Base-by-base conservation (phyloP, 2,888 invertebrate species). In the Scaptomyza polygonia region DNA sequence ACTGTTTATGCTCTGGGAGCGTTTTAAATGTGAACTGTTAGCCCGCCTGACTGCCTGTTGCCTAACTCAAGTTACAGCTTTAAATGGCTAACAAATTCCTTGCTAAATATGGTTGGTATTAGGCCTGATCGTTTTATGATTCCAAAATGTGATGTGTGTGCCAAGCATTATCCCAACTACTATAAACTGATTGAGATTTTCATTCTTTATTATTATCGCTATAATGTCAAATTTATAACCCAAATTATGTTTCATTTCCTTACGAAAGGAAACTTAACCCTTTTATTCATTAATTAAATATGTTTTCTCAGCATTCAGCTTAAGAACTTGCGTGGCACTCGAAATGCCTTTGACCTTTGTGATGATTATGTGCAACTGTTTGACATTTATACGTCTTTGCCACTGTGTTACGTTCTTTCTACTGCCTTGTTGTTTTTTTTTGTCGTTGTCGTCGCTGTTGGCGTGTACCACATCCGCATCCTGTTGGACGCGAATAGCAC, bases 1-100 rank as follows among this genome's bases (percentile, higher is more conserved):
- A 81, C 79, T 74, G 74, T 83, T 81, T 81, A 81, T 80, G 79
- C 82, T 79, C 79, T 82, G 79, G 74, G 80, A 79, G 75, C 52
- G 59, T 27, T 45, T 58, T 54, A 52, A 77, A 77, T 74, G 74
- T 74, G 77, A 74, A 64, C 68, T 56, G 49, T 36, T 29, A 32
- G 79, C 42, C 75, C 56, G 21, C 16, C 36, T 8, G 14, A 34
- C 29, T 30, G 30, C 16, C 12, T 12, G 45, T 25, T 53, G 62
- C 36, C 12, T 21, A 54, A 32, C 49, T 48, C 42, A 42, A 68
- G 63, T 44, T 55, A 34, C 54, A 67, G 67, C 63, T 57, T 32
- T 43, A 56, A 70, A 61, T 45, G 66, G 59, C 34, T 25, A 53
- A 57, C 53, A 58, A 62, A 71, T 63, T 58, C 53, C 55, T 53